Conservation (phyloP, 2,797 vertebrate genomes). For the Sylvilagus floridanus region DNA sequence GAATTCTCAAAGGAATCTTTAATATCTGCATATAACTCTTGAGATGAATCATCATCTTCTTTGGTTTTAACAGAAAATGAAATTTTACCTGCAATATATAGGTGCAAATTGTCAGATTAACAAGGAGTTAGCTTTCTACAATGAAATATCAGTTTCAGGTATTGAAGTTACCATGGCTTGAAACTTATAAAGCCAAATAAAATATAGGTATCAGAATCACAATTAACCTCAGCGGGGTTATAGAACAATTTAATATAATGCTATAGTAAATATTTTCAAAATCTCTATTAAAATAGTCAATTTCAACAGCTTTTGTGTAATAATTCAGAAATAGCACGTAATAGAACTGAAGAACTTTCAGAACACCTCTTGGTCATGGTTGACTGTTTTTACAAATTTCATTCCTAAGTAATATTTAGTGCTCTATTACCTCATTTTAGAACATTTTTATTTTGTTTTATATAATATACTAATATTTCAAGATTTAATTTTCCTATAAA, state of each 20-base stretch:
- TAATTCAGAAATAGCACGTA: background rate
- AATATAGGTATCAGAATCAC: background rate
- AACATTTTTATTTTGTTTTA: background rate
- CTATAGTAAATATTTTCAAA: constrained; percentile 50
- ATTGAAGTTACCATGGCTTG: constrained; percentile 17
- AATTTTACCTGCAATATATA: constrained; percentile 67
- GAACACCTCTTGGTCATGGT: background rate
- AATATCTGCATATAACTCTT: accelerated
- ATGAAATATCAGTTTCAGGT: constrained; percentile 5
- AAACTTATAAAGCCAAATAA: constrained; percentile 12
- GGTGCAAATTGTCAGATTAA: constrained; percentile 8
- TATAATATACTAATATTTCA: background rate
- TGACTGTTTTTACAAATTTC: background rate
- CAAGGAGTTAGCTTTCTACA: background rate
- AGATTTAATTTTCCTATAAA: background rate
- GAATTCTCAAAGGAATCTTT: background rate
- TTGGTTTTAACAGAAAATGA: constrained; percentile 47
- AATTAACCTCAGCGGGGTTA: background rate
- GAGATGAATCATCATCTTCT: background rate
- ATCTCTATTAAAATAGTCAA: background rate
- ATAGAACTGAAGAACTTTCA: background rate
- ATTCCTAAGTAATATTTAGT: background rate
- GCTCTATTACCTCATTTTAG: background rate
- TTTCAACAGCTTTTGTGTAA: background rate
- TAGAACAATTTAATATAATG: constrained; percentile 26